A percentile compares a stretch with the other conserved stretches of the same genome.
Evolutionary conservation across 2,113 vertebrate genomes (phyloP).

Genomic region (Silurus meridionalis): DNA sequence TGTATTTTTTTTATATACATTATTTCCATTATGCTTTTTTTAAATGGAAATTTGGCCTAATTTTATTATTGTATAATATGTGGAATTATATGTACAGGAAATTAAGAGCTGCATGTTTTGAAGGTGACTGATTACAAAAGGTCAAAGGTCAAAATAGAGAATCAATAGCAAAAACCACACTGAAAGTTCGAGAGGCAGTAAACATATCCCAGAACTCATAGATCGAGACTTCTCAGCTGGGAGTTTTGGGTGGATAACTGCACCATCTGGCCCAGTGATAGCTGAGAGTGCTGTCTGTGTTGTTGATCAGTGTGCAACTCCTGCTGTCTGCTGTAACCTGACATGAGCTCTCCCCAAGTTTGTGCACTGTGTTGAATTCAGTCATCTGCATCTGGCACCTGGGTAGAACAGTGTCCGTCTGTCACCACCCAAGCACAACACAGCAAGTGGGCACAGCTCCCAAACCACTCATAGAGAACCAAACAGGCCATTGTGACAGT

Average conservation of each 20-base stretch:
- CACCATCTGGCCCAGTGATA: background rate
- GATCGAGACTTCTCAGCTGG: constrained; percentile 7
- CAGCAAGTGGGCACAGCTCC: background rate
- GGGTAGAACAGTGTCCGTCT: constrained; percentile 4
- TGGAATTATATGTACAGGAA: background rate
- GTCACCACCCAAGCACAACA: background rate
- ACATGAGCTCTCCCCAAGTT: constrained; percentile 7
- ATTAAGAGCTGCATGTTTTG: background rate
- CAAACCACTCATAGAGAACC: background rate
- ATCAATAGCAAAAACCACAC: background rate
- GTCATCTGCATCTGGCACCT: constrained; percentile 11
- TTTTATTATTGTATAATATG: background rate
- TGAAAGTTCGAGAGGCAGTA: background rate
- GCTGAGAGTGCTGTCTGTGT: background rate
- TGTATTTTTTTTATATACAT: background rate
- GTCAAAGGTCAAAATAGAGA: background rate
- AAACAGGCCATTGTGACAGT: background rate
- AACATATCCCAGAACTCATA: background rate
- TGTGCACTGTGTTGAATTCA: background rate
- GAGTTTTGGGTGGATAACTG: background rate
- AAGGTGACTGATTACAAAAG: background rate
- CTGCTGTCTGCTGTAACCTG: constrained; percentile 1
- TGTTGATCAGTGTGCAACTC: background rate
- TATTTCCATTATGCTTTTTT: background rate
- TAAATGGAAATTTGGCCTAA: background rate